A percentile compares a stretch with the other conserved stretches of the same genome.
phyloP scores from a whole-genome alignment of 2,888 invertebrate genomes.

The Oeneis ivallda region DNA sequence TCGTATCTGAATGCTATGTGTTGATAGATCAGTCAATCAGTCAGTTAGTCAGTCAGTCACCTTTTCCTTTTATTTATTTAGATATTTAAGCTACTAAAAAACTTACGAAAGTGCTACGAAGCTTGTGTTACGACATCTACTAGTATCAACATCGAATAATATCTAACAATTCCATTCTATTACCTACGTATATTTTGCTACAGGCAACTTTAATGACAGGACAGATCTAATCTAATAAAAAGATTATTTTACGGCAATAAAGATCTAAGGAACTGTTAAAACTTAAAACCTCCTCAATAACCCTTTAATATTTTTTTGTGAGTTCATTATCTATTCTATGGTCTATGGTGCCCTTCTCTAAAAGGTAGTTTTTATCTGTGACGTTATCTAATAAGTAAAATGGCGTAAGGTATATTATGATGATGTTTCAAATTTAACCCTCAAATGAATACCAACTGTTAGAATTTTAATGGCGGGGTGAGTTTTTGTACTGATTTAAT shows the following conservation, averaged over 20 bases:
- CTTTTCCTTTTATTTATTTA: too few relatives aligned
- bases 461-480: background rate
- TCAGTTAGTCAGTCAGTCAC: too few relatives aligned
- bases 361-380: conserved; percentile 10
- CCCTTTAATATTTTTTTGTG: background rate
- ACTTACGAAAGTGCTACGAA: too few relatives aligned
- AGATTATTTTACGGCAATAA: background rate
- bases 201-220: background rate
- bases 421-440: background rate
- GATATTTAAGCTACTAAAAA: too few relatives aligned
- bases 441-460: background rate
- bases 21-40: too few relatives aligned
- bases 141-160: too few relatives aligned
- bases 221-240: background rate
- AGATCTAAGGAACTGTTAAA: background rate
- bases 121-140: too few relatives aligned
- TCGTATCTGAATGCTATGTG: too few relatives aligned
- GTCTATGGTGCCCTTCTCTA: background rate
- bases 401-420: background rate
- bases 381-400: conserved; percentile 4
- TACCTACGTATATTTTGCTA: too few relatives aligned
- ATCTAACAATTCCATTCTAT: too few relatives aligned
- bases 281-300: background rate
- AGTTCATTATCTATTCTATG: background rate
- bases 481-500: background rate